These are phyloP conservation scores for Caenorhabditis plicata DNA, from an alignment of 2,888 invertebrate genomes.

Conservation along the genomic window DNA sequence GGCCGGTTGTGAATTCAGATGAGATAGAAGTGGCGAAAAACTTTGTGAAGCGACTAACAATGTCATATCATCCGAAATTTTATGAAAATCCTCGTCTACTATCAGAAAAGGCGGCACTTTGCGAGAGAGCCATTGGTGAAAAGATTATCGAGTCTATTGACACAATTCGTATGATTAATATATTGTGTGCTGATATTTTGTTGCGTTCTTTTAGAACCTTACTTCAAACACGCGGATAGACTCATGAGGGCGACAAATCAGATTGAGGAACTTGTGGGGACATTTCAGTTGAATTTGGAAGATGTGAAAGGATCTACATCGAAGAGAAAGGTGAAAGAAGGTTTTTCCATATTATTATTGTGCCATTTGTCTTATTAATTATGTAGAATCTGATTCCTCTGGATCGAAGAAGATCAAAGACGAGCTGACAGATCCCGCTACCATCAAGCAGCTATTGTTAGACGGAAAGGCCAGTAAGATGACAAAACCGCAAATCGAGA, in stretches of 20 bases:
- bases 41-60: conserved; percentile 22
- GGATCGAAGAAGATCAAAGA: no score
- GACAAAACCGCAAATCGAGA: no score
- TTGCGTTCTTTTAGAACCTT: conserved; percentile 13
- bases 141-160: conserved; percentile 21
- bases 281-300: conserved; percentile 32
- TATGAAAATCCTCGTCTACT: conserved; percentile 30
- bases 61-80: conserved; percentile 31
- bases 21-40: conserved; percentile 7
- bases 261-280: background rate
- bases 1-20: background rate
- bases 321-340: conserved; percentile 88
- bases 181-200: background rate
- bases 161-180: conserved; percentile 14
- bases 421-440: no score
- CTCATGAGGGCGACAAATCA: conserved; percentile 11
- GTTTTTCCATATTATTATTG: no score
- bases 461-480: no score
- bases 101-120: conserved; percentile 19
- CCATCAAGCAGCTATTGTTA: no score
- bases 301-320: conserved; percentile 72
- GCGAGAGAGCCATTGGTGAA: conserved; percentile 26
- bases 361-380: no score
- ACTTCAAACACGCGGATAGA: conserved; percentile 11
- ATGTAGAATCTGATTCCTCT: no score